Percentiles rank a stretch among this genome's conserved stretches.
Conservation (phyloP, 2,797 vertebrate genomes). For the Sebastes matsubarae region DNA sequence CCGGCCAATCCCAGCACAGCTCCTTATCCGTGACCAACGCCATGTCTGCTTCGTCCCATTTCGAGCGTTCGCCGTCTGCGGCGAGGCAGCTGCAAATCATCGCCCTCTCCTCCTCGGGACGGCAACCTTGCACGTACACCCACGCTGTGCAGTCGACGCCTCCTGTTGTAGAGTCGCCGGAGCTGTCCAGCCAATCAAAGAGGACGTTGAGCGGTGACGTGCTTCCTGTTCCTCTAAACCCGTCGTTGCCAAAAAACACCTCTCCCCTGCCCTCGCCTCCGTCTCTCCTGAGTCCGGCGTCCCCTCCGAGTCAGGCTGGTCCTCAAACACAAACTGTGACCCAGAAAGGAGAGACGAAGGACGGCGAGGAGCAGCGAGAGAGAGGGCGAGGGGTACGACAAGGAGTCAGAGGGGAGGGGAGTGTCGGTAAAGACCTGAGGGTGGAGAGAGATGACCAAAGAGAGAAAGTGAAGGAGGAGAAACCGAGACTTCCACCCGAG, state of each 20-base stretch:
- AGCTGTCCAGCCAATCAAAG: conserved; percentile 78
- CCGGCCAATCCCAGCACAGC: conserved; percentile 73
- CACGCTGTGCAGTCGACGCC: conserved; percentile 74
- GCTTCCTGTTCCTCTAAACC: conserved; percentile 68
- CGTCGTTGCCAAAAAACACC: conserved; percentile 65
- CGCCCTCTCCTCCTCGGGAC: conserved; percentile 91
- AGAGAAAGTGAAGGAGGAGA: conserved; percentile 41
- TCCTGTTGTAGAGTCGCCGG: conserved; percentile 64
- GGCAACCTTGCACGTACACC: conserved; percentile 83
- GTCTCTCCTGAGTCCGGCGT: conserved; percentile 74
- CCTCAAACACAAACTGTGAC: conserved; percentile 65
- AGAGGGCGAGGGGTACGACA: conserved; percentile 1
- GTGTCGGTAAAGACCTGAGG: background rate
- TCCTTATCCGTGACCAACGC: conserved; percentile 71
- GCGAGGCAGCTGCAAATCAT: conserved; percentile 88
- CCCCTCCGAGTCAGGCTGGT: conserved; percentile 63
- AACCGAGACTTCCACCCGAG: background rate
- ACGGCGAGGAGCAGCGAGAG: conserved; percentile 23
- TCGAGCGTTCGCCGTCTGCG: conserved; percentile 81
- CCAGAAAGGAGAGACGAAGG: conserved; percentile 37
- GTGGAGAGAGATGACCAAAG: conserved; percentile 49
- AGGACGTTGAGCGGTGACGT: conserved; percentile 60
- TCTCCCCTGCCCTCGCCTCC: conserved; percentile 80
- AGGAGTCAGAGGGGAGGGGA: conserved; percentile 5
- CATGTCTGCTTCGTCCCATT: conserved; percentile 72